Conservation (phyloP, 2,113 vertebrate genomes). For the Drymodes brunneopygia region DNA sequence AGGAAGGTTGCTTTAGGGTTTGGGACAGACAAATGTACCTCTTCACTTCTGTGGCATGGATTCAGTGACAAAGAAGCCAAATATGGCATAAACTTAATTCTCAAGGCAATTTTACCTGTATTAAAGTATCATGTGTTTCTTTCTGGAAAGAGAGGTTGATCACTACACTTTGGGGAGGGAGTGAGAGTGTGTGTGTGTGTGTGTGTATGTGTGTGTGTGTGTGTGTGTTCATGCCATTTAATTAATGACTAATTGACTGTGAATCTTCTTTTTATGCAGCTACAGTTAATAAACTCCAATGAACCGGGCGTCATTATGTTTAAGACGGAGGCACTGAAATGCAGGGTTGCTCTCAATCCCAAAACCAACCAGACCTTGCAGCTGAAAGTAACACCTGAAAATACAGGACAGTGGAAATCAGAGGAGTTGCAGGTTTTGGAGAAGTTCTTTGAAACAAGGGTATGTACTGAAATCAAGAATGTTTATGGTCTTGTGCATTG, state of each 20-base stretch:
- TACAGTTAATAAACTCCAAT: slow-evolving; percentile 94
- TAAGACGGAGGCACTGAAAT: slow-evolving; percentile 96
- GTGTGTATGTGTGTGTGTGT: not conserved
- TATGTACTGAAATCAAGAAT: slow-evolving; percentile 58
- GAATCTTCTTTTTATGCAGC: slow-evolving; percentile 66
- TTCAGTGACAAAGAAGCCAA: not conserved
- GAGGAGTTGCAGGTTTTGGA: slow-evolving; percentile 97
- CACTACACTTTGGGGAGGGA: not conserved
- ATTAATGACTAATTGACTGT: not conserved
- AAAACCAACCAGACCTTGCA: slow-evolving; percentile 98
- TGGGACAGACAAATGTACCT: not conserved
- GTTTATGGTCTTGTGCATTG: not conserved
- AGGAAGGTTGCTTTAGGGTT: not conserved
- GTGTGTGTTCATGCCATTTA: not conserved
- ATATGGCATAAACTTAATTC: not conserved
- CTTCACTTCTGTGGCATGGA: not conserved
- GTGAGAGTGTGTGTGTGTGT: not conserved
- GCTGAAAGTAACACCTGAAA: slow-evolving; percentile 97
- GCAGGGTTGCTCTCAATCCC: slow-evolving; percentile 95
- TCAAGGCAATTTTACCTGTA: not conserved
- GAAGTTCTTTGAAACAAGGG: slow-evolving; percentile 97
- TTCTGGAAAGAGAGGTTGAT: not conserved
- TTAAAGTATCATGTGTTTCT: not conserved
- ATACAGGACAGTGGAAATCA: slow-evolving; percentile 92
- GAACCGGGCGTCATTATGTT: slow-evolving; percentile 99